Conservation (phyloP, 2,797 vertebrate species). For the Cyclura pinguis region DNA sequence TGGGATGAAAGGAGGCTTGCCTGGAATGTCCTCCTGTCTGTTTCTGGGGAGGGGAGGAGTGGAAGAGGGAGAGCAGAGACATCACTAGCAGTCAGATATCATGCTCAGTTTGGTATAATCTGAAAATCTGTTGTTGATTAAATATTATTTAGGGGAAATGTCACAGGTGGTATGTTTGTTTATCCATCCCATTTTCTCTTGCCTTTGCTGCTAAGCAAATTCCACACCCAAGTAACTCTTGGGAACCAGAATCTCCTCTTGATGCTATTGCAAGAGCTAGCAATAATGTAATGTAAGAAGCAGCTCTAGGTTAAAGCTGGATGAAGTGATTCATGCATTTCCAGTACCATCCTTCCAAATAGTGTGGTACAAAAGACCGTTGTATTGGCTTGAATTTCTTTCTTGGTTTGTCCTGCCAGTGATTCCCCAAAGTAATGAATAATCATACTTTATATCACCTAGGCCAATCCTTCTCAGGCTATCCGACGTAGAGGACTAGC, state of each 20-base stretch:
- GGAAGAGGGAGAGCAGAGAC: not conserved
- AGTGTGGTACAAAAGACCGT: not conserved
- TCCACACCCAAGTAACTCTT: not conserved
- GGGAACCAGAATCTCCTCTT: not conserved
- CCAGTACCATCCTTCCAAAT: not conserved
- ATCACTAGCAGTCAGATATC: not conserved
- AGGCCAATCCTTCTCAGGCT: not conserved
- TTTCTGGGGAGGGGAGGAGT: not conserved
- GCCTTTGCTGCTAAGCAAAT: not conserved
- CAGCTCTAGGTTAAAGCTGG: not conserved
- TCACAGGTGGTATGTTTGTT: not conserved
- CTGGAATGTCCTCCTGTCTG: too few relatives aligned
- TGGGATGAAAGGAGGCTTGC: too few relatives aligned
- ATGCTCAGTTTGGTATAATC: not conserved
- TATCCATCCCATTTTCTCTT: not conserved
- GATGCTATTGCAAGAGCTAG: not conserved
- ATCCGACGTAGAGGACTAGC: not conserved
- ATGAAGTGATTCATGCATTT: not conserved
- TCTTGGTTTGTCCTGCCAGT: not conserved
- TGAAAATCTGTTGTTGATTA: not conserved
- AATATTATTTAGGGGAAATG: not conserved
- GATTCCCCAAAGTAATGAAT: not conserved
- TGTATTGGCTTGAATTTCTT: not conserved
- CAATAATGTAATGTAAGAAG: constrained; percentile 8
- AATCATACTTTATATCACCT: not conserved